These are phyloP conservation scores for Heliconius hewitsoni DNA, from an alignment of 1,140 invertebrate species.

Conservation along the genomic window DNA sequence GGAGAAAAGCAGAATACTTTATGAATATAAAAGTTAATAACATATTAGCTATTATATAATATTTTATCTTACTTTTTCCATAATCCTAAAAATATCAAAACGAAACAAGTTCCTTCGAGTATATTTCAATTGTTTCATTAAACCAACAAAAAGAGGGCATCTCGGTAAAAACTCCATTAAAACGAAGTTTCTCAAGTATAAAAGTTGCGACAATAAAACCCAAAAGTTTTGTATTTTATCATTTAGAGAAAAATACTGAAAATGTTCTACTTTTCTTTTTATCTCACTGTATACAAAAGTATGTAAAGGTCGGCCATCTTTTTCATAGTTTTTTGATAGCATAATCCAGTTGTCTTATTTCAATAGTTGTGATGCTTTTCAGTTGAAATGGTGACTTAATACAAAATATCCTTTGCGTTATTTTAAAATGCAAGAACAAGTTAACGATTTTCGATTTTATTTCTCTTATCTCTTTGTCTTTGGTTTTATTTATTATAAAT, in stretches of 20 bases:
- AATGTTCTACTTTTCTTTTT: constrained; percentile 41
- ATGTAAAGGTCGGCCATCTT: background rate
- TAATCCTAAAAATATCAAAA: constrained; percentile 28
- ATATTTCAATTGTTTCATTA: constrained; percentile 42
- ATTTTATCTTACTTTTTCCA: constrained; percentile 7
- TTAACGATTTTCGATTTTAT: background rate
- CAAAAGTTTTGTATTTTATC: constrained; percentile 46
- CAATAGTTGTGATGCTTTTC: background rate
- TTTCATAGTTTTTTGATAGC: constrained; percentile 14
- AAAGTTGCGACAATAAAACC: constrained; percentile 47
- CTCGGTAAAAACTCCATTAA: constrained; percentile 46
- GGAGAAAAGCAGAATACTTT: no score
- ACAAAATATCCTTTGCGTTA: constrained; percentile 10
- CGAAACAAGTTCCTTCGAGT: constrained; percentile 29
- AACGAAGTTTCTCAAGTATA: constrained; percentile 43
- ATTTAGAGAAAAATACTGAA: constrained; percentile 41
- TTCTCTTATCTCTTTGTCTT: background rate
- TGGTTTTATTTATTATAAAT: no score
- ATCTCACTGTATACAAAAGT: constrained; percentile 14
- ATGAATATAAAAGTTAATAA: no score
- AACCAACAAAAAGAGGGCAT: constrained; percentile 38
- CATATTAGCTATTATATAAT: no score
- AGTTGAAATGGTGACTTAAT: background rate
- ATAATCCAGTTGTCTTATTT: constrained; percentile 4
- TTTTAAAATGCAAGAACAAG: background rate